These are phyloP conservation scores for Melanotaenia duboulayi DNA, from an alignment of 2,113 vertebrate genomes.

Conservation along the genomic window DNA sequence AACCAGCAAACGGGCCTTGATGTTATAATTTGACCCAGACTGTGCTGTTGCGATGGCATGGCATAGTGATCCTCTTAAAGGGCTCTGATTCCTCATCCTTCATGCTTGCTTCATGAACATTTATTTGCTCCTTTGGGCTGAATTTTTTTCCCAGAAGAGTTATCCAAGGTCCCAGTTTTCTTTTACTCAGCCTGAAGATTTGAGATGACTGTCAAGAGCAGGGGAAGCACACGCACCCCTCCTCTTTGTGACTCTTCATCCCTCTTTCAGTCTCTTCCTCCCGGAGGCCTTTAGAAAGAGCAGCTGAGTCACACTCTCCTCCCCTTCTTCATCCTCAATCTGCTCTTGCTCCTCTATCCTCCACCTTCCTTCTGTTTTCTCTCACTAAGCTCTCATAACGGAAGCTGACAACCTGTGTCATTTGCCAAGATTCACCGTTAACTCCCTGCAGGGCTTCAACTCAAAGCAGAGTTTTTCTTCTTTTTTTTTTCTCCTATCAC, in stretches of 20 bases:
- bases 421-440: constrained; percentile 40
- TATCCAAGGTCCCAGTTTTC: constrained; percentile 9
- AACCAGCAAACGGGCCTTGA: constrained; percentile 15
- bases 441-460: constrained; percentile 14
- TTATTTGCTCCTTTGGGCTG: constrained; percentile 30
- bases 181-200: constrained; percentile 16
- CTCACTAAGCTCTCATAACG: constrained; percentile 47
- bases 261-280: constrained; percentile 18
- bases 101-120: neutral
- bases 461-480: neutral
- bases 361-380: constrained; percentile 53
- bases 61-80: constrained; percentile 29
- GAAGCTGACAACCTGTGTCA: constrained; percentile 61
- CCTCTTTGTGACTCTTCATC: constrained; percentile 35
- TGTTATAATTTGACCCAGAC: constrained; percentile 25
- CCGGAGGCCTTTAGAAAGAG: constrained; percentile 43
- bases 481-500: neutral
- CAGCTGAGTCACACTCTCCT: constrained; percentile 60
- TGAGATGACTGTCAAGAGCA: constrained; percentile 17
- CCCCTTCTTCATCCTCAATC: constrained; percentile 54
- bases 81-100: constrained; percentile 39
- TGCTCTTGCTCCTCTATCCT: constrained; percentile 36
- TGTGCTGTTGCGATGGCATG: constrained; percentile 12
- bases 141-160: constrained; percentile 5
- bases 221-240: constrained; percentile 20